These are phyloP conservation scores for Laticauda colubrina DNA, from an alignment of 2,113 vertebrate species.

Conservation along the genomic window DNA sequence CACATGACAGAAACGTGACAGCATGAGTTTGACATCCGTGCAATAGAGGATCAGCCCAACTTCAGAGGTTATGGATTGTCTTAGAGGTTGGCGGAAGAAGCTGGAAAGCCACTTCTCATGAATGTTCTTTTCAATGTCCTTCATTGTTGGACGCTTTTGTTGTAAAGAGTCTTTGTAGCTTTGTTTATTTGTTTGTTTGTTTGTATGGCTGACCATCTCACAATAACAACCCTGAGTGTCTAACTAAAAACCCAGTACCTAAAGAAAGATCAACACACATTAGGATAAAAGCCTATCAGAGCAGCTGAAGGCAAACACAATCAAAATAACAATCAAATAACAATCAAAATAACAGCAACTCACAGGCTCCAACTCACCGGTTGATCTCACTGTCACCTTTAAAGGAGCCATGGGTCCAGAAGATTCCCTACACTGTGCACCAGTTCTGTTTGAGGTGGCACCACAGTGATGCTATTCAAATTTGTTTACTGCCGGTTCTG, in stretches of 20 bases:
- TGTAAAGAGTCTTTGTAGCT: neutral
- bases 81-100: neutral
- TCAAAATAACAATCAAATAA: neutral
- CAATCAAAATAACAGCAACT: neutral
- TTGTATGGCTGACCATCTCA: neutral
- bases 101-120: neutral
- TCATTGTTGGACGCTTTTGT: neutral
- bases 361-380: neutral
- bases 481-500: no score
- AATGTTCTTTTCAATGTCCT: neutral
- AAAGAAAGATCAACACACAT: neutral
- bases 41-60: neutral
- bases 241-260: neutral
- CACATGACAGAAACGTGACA: no score
- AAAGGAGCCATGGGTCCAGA: neutral
- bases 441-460: neutral
- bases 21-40: no score
- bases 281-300: neutral
- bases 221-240: neutral
- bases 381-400: neutral
- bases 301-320: neutral
- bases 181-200: neutral
- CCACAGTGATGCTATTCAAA: neutral
- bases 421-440: neutral
- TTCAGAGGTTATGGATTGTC: neutral